phyloP scores from a whole-genome alignment of 2,888 invertebrate species.

The Neoascia interrupta region DNA sequence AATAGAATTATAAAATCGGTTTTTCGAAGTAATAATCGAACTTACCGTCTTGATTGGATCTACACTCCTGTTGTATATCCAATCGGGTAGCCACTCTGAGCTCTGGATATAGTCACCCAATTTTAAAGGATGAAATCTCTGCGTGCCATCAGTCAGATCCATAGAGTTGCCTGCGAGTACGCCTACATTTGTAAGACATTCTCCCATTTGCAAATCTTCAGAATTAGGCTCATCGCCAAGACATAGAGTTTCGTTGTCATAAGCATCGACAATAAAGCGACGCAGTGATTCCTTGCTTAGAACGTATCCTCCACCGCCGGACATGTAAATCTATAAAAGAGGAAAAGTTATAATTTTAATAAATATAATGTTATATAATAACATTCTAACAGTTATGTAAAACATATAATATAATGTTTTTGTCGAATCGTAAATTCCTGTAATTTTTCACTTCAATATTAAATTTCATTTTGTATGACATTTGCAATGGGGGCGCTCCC shows the following conservation, averaged over 20 bases:
- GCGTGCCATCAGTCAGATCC: constrained; percentile 88
- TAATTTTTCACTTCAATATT: no score
- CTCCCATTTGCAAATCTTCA: constrained; percentile 79
- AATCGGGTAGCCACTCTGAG: constrained; percentile 8
- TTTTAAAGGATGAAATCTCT: constrained; percentile 93
- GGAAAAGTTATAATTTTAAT: no score
- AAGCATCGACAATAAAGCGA: constrained; percentile 86
- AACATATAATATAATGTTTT: no score
- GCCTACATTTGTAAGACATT: constrained; percentile 87
- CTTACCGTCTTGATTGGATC: constrained; percentile 45
- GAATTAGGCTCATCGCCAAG: not conserved
- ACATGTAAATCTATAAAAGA: constrained; percentile 88
- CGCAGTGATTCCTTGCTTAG: constrained; percentile 88
- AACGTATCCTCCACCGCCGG: constrained; percentile 94
- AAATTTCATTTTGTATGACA: no score
- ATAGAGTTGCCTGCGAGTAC: constrained; percentile 92
- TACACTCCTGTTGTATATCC: constrained; percentile 54
- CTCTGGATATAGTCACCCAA: constrained; percentile 91
- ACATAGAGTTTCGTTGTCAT: constrained; percentile 80
- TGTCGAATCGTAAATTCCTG: no score
- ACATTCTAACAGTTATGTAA: no score
- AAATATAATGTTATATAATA: no score
- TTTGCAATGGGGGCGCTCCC: no score
- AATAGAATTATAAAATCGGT: not conserved
- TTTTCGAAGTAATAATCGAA: not conserved